Conservation (phyloP, 2,888 invertebrate genomes). For the Girardia tigrina region DNA sequence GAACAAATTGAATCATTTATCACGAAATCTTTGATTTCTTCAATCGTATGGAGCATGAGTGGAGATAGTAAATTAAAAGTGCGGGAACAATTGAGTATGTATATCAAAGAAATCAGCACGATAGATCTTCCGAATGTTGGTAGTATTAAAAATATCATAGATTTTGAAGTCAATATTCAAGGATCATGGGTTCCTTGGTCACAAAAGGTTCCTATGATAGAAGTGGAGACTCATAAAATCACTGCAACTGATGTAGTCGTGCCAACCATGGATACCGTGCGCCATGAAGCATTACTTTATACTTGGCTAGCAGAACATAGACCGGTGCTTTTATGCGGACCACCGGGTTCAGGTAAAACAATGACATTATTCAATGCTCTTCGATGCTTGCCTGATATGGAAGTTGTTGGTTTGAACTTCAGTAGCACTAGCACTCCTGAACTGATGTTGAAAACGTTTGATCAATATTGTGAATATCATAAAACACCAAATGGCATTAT, state of each 20-base stretch:
- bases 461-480: slow-evolving; percentile 96
- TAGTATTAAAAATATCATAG: slow-evolving; percentile 62
- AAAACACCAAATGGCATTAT: slow-evolving; percentile 96
- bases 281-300: slow-evolving; percentile 87
- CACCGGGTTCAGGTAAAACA: slow-evolving; percentile 64
- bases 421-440: slow-evolving; percentile 98
- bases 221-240: slow-evolving; percentile 97
- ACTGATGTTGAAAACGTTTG: slow-evolving; percentile 87
- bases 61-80: slow-evolving; percentile 94
- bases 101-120: slow-evolving; percentile 81
- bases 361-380: slow-evolving; percentile 93
- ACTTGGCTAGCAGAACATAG: slow-evolving; percentile 98
- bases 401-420: slow-evolving; percentile 89
- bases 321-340: slow-evolving; percentile 87
- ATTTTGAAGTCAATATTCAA: slow-evolving; percentile 74
- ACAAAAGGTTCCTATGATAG: slow-evolving; percentile 90
- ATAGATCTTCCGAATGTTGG: slow-evolving; percentile 52
- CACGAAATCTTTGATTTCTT: slow-evolving; percentile 78
- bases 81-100: slow-evolving; percentile 82
- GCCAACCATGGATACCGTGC: slow-evolving; percentile 91
- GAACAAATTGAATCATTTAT: slow-evolving; percentile 86
- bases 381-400: slow-evolving; percentile 94
- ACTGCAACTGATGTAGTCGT: slow-evolving; percentile 95
- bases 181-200: slow-evolving; percentile 98
- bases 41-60: slow-evolving; percentile 87